These are phyloP conservation scores for Hoplodrina ambigua DNA, from an alignment of 2,888 invertebrate species.

Conservation along the genomic window DNA sequence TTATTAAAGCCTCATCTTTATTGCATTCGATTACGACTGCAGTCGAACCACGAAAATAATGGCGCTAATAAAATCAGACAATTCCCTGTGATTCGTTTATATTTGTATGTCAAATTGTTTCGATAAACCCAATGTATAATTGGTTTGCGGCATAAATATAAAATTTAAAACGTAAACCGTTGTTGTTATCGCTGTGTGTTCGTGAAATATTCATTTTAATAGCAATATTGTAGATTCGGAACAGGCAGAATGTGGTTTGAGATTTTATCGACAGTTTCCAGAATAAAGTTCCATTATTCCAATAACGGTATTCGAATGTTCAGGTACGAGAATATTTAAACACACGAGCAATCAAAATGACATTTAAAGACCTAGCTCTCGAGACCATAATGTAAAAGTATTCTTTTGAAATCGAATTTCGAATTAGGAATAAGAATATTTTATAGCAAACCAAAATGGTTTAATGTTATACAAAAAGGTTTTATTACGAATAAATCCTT, in stretches of 20 bases:
- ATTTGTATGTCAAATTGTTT: constrained; percentile 51
- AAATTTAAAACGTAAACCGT: constrained; percentile 43
- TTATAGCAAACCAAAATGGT: too few species aligned
- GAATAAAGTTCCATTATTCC: constrained; percentile 35
- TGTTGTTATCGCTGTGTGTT: constrained; percentile 26
- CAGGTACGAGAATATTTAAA: constrained; percentile 16
- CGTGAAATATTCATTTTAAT: constrained; percentile 40
- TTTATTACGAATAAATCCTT: too few species aligned
- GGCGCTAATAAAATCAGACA: constrained; percentile 55
- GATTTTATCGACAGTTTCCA: constrained; percentile 38
- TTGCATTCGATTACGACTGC: constrained; percentile 56
- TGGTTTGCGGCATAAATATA: constrained; percentile 43
- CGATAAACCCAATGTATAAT: constrained; percentile 51
- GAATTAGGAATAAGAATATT: too few species aligned
- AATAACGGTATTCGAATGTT: constrained; percentile 17
- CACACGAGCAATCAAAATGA: too few species aligned
- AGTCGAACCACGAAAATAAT: constrained; percentile 50
- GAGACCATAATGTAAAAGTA: too few species aligned
- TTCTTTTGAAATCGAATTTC: too few species aligned
- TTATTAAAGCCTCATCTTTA: constrained; percentile 65
- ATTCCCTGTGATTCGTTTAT: constrained; percentile 36
- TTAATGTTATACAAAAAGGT: too few species aligned
- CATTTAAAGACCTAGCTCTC: too few species aligned
- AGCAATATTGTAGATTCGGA: constrained; percentile 21
- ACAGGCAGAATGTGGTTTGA: constrained; percentile 9